These are phyloP conservation scores for Onthophagus taurus DNA, from an alignment of 1,140 invertebrate genomes.

Conservation along the genomic window DNA sequence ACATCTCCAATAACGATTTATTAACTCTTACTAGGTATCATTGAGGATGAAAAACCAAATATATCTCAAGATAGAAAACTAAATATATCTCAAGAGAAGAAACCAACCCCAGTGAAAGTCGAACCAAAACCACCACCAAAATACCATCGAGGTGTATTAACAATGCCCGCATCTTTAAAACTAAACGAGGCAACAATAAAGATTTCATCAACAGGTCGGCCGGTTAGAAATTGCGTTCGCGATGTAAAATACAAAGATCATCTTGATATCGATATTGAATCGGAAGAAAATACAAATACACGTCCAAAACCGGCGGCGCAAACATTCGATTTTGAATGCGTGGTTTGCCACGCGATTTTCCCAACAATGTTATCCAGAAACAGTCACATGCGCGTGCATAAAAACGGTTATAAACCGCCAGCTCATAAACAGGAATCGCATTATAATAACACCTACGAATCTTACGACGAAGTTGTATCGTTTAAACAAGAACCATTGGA, in stretches of 20 bases:
- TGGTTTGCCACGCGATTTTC: conserved; percentile 33
- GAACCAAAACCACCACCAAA: conserved; percentile 9
- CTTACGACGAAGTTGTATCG: conserved; percentile 9
- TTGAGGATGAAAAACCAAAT: too few species aligned
- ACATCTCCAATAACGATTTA: too few species aligned
- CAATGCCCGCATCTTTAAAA: too few species aligned
- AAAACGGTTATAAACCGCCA: conserved; percentile 12
- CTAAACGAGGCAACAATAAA: too few species aligned
- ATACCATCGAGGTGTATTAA: not conserved
- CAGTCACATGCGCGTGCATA: conserved; percentile 36
- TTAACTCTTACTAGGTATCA: too few species aligned
- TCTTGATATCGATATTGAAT: conserved; percentile 15
- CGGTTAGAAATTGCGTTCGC: conserved; percentile 28
- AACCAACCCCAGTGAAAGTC: too few species aligned
- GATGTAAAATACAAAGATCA: conserved; percentile 30
- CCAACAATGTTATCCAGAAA: conserved; percentile 34
- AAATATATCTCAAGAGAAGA: too few species aligned
- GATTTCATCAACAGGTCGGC: conserved; percentile 24
- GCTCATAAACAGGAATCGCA: not conserved
- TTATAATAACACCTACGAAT: conserved; percentile 1
- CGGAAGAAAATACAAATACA: conserved; percentile 9
- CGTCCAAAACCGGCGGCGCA: conserved; percentile 6
- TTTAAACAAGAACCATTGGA: conserved; percentile 34
- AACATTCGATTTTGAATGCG: conserved; percentile 27
- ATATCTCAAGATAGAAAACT: too few species aligned